These are phyloP conservation scores for Phalera bucephala DNA, from an alignment of 2,888 invertebrate genomes.

Conservation along the genomic window DNA sequence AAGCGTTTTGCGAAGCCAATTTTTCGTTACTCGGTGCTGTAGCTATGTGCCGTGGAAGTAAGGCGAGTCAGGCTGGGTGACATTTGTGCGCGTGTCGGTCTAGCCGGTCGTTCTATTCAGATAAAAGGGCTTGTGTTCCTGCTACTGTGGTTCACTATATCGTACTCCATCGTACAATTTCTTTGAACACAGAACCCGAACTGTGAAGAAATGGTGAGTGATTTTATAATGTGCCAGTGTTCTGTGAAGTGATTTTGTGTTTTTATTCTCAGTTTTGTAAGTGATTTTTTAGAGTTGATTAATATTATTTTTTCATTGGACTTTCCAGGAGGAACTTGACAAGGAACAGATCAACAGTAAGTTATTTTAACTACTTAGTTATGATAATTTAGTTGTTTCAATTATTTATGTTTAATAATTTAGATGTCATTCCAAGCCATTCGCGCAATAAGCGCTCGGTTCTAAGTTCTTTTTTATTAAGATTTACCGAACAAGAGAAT, in stretches of 20 bases:
- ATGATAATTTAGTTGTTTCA: neutral
- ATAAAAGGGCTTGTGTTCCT: slow-evolving; percentile 74
- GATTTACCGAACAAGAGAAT: too few relatives aligned
- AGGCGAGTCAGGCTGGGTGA: slow-evolving; percentile 72
- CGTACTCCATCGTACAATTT: slow-evolving; percentile 58
- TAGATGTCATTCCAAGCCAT: too few relatives aligned
- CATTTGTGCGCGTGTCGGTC: slow-evolving; percentile 56
- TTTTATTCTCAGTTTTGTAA: slow-evolving; percentile 10
- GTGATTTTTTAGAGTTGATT: slow-evolving; percentile 23
- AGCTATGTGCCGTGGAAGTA: slow-evolving; percentile 13
- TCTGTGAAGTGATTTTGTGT: slow-evolving; percentile 24
- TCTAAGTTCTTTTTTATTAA: too few relatives aligned
- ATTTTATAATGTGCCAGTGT: slow-evolving; percentile 22
- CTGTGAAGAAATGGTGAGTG: slow-evolving; percentile 55
- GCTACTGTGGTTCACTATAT: slow-evolving; percentile 61
- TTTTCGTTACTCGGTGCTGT: slow-evolving; percentile 32
- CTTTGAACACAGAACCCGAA: slow-evolving; percentile 34
- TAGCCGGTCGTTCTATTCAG: slow-evolving; percentile 74
- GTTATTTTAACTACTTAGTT: slow-evolving; percentile 58
- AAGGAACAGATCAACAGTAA: slow-evolving; percentile 91
- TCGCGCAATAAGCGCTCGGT: too few relatives aligned
- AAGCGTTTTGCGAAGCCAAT: slow-evolving; percentile 57
- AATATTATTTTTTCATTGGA: slow-evolving; percentile 37
- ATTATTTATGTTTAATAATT: slow-evolving; percentile 3
- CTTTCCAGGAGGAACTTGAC: slow-evolving; percentile 88